Evolutionary conservation across 2,113 vertebrate species (phyloP).

Genomic region (Clinocottus analis): DNA sequence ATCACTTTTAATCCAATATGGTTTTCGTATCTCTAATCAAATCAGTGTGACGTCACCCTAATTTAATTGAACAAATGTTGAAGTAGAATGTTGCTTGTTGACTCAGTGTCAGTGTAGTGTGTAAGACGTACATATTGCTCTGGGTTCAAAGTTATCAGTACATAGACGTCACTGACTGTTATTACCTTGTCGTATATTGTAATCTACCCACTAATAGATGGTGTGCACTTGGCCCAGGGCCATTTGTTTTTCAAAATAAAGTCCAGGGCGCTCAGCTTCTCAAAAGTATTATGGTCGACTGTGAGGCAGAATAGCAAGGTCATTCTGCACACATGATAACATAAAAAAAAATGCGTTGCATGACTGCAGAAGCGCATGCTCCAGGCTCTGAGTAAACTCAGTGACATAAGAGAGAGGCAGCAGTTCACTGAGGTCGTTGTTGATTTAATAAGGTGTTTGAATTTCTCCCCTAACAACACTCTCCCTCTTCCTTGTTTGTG

Average conservation of each 20-base stretch:
- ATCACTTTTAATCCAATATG: constrained; percentile 57
- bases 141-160: constrained; percentile 49
- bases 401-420: constrained; percentile 36
- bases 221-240: constrained; percentile 59
- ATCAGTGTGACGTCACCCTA: constrained; percentile 71
- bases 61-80: constrained; percentile 54
- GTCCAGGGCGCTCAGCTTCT: constrained; percentile 9
- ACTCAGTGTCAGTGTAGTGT: constrained; percentile 42
- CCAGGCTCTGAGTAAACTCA: constrained; percentile 55
- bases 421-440: constrained; percentile 39
- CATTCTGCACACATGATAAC: constrained; percentile 55
- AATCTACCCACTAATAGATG: constrained; percentile 65
- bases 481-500: constrained; percentile 34
- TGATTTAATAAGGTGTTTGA: constrained; percentile 61
- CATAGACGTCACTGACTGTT: constrained; percentile 48
- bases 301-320: constrained; percentile 14
- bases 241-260: constrained; percentile 29
- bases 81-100: constrained; percentile 54
- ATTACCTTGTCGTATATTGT: constrained; percentile 49
- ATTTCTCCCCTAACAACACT: constrained; percentile 12
- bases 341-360: constrained; percentile 57
- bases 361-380: constrained; percentile 36
- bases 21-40: constrained; percentile 60
- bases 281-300: constrained; percentile 1
- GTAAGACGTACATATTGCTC: constrained; percentile 57